Base-by-base conservation (phyloP, 2,888 invertebrate species). In the Chrysolina americana region DNA sequence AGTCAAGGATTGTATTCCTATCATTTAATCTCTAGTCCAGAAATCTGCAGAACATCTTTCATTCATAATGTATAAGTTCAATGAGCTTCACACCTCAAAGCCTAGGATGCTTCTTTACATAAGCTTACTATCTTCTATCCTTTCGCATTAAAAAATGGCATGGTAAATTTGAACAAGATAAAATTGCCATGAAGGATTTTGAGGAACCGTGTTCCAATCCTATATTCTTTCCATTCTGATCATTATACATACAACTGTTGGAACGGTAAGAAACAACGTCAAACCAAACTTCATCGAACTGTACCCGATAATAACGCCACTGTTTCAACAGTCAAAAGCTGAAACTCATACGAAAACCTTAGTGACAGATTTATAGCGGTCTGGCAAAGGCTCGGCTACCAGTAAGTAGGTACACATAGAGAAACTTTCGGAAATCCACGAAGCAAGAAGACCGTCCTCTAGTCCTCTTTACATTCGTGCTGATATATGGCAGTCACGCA, bases 331-430 rank as follows among this genome's bases (percentile, higher is more conserved):
- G 77, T 75, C 79, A 76, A 81, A 79, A 81, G 80, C 78, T 74
- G 77, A 79, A 80, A 79, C 75, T 79, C 77, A 80, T 77, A 80
- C 80, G 70, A 76, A 78, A 77, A 80, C 68, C 72, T 70, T 69
- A 72, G 77, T 76, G 78, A 79, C 79, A 81, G 81, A 81, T 81
- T 81, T 81, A 81, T 81, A 69, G 79, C 76, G 75, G 80, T 78
- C 68, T 71, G 68, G 65, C 48, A 65, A 73, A 59, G 68, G 59
- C 59, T 59, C 59, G 36, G 59, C 59, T 36, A 59, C 59, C 78
- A 72, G 74, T 65, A 70, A 74, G 76, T 69, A 70, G 70, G 74
- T 70, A 74, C 74, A 74, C 68, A 74, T 53, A 65, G 41, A 69
- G 68, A 73, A 19, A 63, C 73, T 75, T 75, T 75, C 65, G 53